Conservation (phyloP, 2,888 invertebrate species). For the Germaria angustata region DNA sequence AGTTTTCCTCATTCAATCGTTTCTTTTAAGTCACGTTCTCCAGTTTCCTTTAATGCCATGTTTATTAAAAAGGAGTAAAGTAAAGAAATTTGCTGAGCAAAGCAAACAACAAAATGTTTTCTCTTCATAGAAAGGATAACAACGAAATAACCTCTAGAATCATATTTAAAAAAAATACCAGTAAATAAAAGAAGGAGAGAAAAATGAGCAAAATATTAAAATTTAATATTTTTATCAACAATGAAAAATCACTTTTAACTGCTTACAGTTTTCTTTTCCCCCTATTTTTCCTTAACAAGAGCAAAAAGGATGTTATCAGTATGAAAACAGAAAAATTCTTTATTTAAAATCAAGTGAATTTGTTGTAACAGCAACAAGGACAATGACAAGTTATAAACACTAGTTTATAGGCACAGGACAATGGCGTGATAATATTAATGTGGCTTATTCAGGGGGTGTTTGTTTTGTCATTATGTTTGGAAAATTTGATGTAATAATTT, state of each 20-base stretch:
- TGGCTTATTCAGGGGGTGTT: neutral
- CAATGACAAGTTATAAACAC: constrained; percentile 54
- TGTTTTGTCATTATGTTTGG: neutral
- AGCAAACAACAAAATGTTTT: constrained; percentile 57
- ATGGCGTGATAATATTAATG: constrained; percentile 13
- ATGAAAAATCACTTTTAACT: constrained; percentile 65
- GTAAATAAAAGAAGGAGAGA: constrained; percentile 24
- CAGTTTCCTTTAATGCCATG: neutral
- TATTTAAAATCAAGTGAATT: constrained; percentile 13
- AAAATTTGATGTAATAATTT: neutral
- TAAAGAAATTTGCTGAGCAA: constrained; percentile 58
- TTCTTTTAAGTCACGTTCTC: constrained; percentile 2
- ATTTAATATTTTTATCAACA: constrained; percentile 67
- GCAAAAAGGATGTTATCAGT: constrained; percentile 53
- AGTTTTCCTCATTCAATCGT: neutral
- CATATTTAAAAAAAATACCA: constrained; percentile 17
- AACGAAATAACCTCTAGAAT: constrained; percentile 52
- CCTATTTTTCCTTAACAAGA: neutral
- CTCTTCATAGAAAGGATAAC: constrained; percentile 54
- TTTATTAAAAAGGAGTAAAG: constrained; percentile 49
- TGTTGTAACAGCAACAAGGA: constrained; percentile 21
- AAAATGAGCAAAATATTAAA: constrained; percentile 67
- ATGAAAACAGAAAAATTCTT: constrained; percentile 52
- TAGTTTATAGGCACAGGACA: constrained; percentile 42
- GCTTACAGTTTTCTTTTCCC: constrained; percentile 22